These are phyloP conservation scores for Buphagus erythrorhynchus DNA, from an alignment of 2,797 vertebrate species.

Conservation along the genomic window DNA sequence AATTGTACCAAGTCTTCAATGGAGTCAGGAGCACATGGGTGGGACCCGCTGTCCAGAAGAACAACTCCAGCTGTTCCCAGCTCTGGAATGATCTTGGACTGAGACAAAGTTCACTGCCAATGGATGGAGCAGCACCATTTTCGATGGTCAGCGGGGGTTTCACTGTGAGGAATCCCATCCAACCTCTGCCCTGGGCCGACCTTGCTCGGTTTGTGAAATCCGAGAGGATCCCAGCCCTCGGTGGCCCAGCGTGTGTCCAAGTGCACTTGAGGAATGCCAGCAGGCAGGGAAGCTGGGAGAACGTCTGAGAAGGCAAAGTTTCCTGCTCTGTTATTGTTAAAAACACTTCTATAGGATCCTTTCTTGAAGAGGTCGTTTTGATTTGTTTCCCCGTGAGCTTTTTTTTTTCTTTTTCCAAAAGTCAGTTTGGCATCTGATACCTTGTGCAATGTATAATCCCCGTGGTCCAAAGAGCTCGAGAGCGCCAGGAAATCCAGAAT, in stretches of 20 bases:
- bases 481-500: constrained; percentile 36
- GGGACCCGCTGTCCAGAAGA: neutral
- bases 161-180: neutral
- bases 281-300: constrained; percentile 9
- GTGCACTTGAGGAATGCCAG: constrained; percentile 15
- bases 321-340: constrained; percentile 35
- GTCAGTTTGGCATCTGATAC: constrained; percentile 15
- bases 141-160: neutral
- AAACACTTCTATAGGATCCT: neutral
- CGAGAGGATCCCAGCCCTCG: neutral
- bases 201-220: constrained; percentile 35
- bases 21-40: neutral
- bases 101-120: neutral
- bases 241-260: constrained; percentile 31
- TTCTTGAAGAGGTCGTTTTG: neutral
- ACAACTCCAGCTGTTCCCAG: neutral
- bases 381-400: neutral
- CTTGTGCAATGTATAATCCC: constrained; percentile 39
- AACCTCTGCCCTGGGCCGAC: constrained; percentile 32
- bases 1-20: neutral
- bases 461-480: neutral
- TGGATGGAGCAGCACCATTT: neutral
- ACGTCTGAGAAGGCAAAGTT: constrained; percentile 14
- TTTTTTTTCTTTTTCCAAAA: neutral
- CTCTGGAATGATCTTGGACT: neutral